These are phyloP conservation scores for Hyles lineata DNA, from an alignment of 2,888 invertebrate species.

Conservation along the genomic window DNA sequence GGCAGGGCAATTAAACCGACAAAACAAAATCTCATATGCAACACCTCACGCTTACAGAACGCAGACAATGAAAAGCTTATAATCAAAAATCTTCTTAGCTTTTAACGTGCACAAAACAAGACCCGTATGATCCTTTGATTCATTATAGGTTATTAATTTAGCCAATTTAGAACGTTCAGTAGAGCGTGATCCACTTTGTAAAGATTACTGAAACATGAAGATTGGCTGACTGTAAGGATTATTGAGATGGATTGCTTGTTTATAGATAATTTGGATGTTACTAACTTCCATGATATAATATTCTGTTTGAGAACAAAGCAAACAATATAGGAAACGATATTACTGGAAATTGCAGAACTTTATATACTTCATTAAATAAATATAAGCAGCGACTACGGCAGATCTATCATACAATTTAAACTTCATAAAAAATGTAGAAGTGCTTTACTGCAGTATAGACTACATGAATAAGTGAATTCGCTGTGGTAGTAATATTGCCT, in stretches of 20 bases:
- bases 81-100: not conserved
- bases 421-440: no score
- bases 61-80: not conserved
- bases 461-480: no score
- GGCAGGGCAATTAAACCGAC: not conserved
- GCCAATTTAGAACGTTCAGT: constrained; percentile 40
- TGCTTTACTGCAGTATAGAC: no score
- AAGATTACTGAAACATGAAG: constrained; percentile 40
- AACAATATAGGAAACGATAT: no score
- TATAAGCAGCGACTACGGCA: no score
- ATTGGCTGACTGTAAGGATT: constrained; percentile 33
- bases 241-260: not conserved
- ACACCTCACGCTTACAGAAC: not conserved
- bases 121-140: constrained; percentile 44
- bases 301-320: not conserved
- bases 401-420: no score
- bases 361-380: no score
- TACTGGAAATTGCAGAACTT: no score
- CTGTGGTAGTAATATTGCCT: no score
- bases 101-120: constrained; percentile 39
- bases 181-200: constrained; percentile 43
- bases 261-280: not conserved
- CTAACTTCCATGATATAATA: not conserved
- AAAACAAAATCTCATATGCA: constrained; percentile 9
- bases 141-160: constrained; percentile 50